Percentiles rank a stretch among this genome's conserved stretches.
These are phyloP conservation scores for Pecten maximus DNA, from an alignment of 2,888 invertebrate species.

Conservation along the genomic window DNA sequence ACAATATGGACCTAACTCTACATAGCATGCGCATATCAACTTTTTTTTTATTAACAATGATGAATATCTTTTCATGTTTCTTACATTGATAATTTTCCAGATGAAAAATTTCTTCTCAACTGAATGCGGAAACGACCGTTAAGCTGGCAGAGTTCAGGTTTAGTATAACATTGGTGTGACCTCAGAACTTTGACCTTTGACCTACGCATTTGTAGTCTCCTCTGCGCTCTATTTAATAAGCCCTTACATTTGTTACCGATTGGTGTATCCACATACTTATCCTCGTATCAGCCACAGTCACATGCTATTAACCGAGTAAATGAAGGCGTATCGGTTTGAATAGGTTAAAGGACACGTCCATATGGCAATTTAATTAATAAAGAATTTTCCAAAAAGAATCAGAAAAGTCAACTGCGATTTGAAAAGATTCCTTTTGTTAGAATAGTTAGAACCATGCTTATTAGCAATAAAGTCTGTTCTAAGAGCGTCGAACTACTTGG, in stretches of 20 bases:
- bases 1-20: too few relatives aligned
- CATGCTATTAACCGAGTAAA: background rate
- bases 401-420: too few relatives aligned
- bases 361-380: too few relatives aligned
- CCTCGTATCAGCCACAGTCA: background rate
- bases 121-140: constrained; percentile 62
- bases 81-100: constrained; percentile 60
- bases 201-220: constrained; percentile 27
- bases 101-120: constrained; percentile 73
- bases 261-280: background rate
- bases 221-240: background rate
- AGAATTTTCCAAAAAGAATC: too few relatives aligned
- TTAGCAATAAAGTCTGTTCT: too few relatives aligned
- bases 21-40: background rate
- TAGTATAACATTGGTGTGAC: constrained; percentile 68
- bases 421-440: too few relatives aligned
- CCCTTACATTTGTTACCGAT: background rate
- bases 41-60: background rate
- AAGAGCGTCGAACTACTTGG: too few relatives aligned
- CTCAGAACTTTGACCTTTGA: constrained; percentile 35
- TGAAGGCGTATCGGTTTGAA: too few relatives aligned
- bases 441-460: too few relatives aligned
- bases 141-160: constrained; percentile 54
- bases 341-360: too few relatives aligned
- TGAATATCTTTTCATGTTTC: background rate